Percentiles rank a stretch among this genome's conserved stretches.
Conservation (phyloP, 2,888 invertebrate species). For the Campoletis raptor region DNA sequence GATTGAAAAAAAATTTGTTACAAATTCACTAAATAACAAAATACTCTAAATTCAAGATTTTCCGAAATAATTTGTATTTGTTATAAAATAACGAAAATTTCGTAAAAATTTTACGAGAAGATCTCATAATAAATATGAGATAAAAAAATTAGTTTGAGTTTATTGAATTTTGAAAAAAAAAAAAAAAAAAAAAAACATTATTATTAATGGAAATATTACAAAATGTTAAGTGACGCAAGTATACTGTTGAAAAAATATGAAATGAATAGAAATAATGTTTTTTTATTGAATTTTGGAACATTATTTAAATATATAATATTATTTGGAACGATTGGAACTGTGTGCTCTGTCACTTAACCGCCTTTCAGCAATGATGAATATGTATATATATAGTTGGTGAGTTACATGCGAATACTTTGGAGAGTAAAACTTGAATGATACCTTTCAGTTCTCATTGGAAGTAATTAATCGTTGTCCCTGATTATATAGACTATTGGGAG, state of each 20-base stretch:
- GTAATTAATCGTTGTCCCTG: constrained; percentile 67
- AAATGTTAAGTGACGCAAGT: not conserved
- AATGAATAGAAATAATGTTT: not conserved
- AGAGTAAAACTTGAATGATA: constrained; percentile 22
- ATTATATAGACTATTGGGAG: constrained; percentile 75
- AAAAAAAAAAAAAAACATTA: not conserved
- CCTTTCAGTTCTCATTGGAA: constrained; percentile 38
- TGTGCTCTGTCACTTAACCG: not conserved
- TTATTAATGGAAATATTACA: not conserved
- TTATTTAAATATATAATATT: not conserved
- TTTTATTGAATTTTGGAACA: not conserved
- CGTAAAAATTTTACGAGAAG: no score
- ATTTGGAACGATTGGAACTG: not conserved
- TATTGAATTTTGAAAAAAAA: not conserved
- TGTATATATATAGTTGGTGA: not conserved
- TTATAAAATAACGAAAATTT: no score
- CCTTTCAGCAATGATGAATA: no score
- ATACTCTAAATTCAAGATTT: no score
- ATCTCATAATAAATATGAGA: no score
- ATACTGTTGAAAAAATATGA: not conserved
- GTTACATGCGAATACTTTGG: not conserved
- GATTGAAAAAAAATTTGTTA: no score
- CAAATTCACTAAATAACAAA: no score
- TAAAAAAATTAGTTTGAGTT: not conserved
- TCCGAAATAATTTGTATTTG: no score